Conservation (phyloP, 1,140 invertebrate species). For the Coptotermes formosanus region DNA sequence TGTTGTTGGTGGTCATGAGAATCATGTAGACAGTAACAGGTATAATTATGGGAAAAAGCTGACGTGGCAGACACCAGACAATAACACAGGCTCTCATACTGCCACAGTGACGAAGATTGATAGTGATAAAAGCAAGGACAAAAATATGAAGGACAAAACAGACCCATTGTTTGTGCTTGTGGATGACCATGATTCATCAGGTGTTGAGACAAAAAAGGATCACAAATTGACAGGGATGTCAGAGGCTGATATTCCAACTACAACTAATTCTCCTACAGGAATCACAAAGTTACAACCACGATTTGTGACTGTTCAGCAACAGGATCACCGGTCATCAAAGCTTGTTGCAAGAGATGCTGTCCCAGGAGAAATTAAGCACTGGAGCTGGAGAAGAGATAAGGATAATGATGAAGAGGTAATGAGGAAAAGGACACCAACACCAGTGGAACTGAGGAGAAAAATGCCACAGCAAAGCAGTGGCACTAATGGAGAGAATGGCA, state of each 20-base stretch:
- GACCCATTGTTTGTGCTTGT: not conserved
- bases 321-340: not conserved
- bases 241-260: not conserved
- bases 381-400: not conserved
- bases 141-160: not conserved
- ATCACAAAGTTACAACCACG: not conserved
- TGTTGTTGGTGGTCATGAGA: not conserved
- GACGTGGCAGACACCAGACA: not conserved
- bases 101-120: not conserved
- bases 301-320: not conserved
- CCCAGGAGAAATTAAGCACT: not conserved
- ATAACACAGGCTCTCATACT: not conserved
- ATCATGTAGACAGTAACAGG: not conserved
- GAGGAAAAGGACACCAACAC: not conserved
- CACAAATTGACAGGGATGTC: not conserved
- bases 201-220: not conserved
- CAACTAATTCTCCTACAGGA: not conserved
- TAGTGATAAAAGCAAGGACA: not conserved
- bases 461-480: not conserved
- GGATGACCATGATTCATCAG: not conserved
- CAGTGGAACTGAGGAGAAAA: not conserved
- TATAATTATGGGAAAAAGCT: not conserved
- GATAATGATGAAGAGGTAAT: not conserved
- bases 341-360: not conserved
- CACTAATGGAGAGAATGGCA: not conserved